Evolutionary conservation across 2,113 vertebrate genomes (phyloP).

Genomic region (Ophthalmolycus amberensis): DNA sequence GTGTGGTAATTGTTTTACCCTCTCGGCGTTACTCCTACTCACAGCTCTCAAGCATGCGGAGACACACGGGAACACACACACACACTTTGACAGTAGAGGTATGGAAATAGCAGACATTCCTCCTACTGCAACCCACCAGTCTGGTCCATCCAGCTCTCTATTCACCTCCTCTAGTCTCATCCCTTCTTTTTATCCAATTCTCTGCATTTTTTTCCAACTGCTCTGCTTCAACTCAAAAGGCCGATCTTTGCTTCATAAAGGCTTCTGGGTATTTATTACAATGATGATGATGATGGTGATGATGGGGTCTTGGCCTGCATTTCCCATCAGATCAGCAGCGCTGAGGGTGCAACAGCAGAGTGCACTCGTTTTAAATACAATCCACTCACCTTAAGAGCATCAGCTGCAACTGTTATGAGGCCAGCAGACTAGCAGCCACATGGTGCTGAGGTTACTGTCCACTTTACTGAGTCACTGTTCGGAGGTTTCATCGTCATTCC

Average conservation of each 20-base stretch:
- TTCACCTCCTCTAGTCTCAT: conserved; percentile 8
- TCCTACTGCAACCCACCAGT: conserved; percentile 50
- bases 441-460: neutral
- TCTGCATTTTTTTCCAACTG: neutral
- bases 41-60: conserved; percentile 46
- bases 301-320: neutral
- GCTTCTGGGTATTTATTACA: conserved; percentile 4
- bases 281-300: neutral
- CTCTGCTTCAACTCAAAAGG: neutral
- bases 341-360: neutral
- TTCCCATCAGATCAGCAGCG: conserved; percentile 22
- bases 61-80: conserved; percentile 27
- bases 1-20: conserved; percentile 61
- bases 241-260: neutral
- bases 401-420: conserved; percentile 25
- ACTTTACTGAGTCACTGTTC: conserved; percentile 6
- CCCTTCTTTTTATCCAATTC: conserved; percentile 8
- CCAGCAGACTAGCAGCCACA: neutral
- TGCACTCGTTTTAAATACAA: conserved; percentile 6
- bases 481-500: neutral
- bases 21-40: conserved; percentile 59
- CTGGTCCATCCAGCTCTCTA: conserved; percentile 66
- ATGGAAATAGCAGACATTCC: conserved; percentile 74
- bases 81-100: conserved; percentile 55
- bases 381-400: conserved; percentile 5